phyloP scores from a whole-genome alignment of 2,113 vertebrate genomes.

The Galeopterus variegatus region DNA sequence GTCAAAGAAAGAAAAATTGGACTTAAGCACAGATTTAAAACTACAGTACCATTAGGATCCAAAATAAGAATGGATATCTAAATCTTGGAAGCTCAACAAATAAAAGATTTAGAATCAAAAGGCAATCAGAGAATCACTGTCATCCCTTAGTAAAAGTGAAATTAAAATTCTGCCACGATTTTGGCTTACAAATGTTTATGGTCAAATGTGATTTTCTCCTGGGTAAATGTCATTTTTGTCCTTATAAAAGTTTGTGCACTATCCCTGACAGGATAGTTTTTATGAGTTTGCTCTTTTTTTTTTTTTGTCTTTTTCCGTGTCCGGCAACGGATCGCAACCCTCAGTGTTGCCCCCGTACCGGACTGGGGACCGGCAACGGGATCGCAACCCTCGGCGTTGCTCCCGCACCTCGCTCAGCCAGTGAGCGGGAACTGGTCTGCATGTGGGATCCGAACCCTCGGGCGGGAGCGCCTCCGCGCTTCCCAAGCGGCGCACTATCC shows the following conservation, averaged over 20 bases:
- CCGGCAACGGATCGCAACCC: no score
- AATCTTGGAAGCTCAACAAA: constrained; percentile 13
- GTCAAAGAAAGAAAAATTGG: constrained; percentile 64
- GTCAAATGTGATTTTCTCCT: constrained; percentile 37
- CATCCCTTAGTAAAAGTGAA: background rate
- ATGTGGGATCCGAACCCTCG: no score
- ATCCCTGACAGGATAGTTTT: background rate
- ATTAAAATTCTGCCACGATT: constrained; percentile 22
- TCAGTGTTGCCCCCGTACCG: no score
- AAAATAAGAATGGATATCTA: constrained; percentile 18
- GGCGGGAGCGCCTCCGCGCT: no score
- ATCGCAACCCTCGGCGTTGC: no score
- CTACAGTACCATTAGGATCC: background rate
- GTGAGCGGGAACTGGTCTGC: no score
- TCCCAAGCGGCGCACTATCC: no score
- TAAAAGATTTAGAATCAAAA: constrained; percentile 18
- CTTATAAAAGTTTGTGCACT: constrained; percentile 14
- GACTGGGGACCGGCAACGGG: no score
- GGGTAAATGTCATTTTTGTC: constrained; percentile 51
- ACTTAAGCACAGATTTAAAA: constrained; percentile 65
- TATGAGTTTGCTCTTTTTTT: constrained; percentile 44
- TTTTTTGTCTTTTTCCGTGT: no score
- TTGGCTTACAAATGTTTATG: constrained; percentile 43
- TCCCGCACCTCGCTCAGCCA: no score
- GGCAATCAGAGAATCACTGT: background rate